phyloP scores from a whole-genome alignment of 1,140 invertebrate genomes.

The Monomorium pharaonis region DNA sequence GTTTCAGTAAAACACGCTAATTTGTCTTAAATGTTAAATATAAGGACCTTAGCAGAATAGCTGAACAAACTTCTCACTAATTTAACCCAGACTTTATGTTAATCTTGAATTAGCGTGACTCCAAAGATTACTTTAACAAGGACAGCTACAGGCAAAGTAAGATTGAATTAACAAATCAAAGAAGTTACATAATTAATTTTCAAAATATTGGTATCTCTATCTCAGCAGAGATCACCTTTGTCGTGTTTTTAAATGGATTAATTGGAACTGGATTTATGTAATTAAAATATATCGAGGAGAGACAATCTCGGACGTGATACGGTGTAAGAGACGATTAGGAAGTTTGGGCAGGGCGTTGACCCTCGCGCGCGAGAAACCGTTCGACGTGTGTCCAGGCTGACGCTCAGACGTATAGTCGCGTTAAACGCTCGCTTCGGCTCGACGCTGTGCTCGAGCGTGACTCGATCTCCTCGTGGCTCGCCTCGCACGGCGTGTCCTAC shows the following conservation, averaged over 20 bases:
- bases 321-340: slow-evolving; percentile 36
- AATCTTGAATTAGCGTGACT: neutral
- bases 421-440: neutral
- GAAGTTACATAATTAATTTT: neutral
- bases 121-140: neutral
- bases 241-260: neutral
- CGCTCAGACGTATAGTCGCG: slow-evolving; percentile 24
- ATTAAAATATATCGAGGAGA: neutral
- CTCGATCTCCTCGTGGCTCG: neutral
- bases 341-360: slow-evolving; percentile 78
- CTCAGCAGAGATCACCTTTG: too few species aligned
- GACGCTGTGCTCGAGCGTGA: neutral
- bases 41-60: neutral
- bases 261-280: neutral
- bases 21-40: neutral
- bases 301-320: too few species aligned
- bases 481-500: slow-evolving; percentile 41
- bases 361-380: slow-evolving; percentile 74
- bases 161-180: neutral
- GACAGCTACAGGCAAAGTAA: neutral
- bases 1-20: neutral
- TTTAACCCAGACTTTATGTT: neutral
- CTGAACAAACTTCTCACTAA: neutral
- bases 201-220: too few species aligned
- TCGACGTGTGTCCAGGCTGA: slow-evolving; percentile 62